Evolutionary conservation across 1,140 invertebrate genomes (phyloP).

Genomic region (Holcopasites calliopsidis): DNA sequence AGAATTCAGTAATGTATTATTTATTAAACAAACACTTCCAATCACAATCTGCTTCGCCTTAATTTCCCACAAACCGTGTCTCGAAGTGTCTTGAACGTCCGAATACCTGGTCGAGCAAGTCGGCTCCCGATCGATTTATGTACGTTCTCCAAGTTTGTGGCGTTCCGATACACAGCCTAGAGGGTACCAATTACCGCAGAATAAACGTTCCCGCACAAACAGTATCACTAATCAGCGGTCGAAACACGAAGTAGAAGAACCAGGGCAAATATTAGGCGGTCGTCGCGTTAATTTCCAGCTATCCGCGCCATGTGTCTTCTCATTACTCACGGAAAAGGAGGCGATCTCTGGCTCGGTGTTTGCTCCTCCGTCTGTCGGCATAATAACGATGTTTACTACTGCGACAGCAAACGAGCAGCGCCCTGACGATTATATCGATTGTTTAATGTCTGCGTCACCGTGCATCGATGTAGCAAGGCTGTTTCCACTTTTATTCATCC

Average conservation of each 20-base stretch:
- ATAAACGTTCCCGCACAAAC: conserved; percentile 42
- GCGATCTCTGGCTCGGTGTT: conserved; percentile 1
- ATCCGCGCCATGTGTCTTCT: conserved; percentile 16
- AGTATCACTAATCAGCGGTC: conserved; percentile 37
- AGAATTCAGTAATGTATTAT: too few species aligned
- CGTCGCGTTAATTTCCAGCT: conserved; percentile 42
- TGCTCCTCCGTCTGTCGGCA: conserved; percentile 16
- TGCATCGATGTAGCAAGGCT: too few species aligned
- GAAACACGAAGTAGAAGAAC: conserved; percentile 41
- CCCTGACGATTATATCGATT: neutral
- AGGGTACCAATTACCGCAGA: conserved; percentile 36
- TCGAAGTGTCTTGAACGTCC: neutral
- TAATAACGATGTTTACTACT: conserved; percentile 36
- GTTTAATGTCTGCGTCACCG: too few species aligned
- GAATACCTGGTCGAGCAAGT: neutral
- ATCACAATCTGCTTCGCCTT: too few species aligned
- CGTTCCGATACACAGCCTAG: conserved; percentile 5
- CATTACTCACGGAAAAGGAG: conserved; percentile 17
- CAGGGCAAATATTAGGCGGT: conserved; percentile 39
- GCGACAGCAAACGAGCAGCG: neutral
- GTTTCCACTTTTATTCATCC: too few species aligned
- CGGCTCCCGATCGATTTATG: neutral
- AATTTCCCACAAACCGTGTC: neutral
- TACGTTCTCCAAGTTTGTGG: conserved; percentile 2
- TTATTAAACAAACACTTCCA: too few species aligned